Evolutionary conservation across 2,797 vertebrate genomes (phyloP).

Genomic region (Hydrocynus forskahlii): DNA sequence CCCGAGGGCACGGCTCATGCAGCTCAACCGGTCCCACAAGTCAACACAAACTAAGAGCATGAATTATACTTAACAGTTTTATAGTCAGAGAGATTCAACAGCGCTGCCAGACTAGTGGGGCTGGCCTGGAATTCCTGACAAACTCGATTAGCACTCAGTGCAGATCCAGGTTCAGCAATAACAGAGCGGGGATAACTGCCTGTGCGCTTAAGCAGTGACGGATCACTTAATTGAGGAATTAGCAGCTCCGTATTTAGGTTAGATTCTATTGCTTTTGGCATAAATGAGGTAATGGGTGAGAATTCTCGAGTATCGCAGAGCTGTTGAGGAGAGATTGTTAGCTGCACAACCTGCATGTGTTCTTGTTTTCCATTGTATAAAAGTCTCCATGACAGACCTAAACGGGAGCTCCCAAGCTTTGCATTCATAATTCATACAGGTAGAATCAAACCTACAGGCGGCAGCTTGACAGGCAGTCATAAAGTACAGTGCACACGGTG

Average conservation of each 20-base stretch:
- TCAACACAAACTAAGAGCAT: slow-evolving; percentile 13
- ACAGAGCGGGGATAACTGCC: not conserved
- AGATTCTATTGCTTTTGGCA: slow-evolving; percentile 3
- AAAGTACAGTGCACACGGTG: not conserved
- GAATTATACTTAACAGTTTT: slow-evolving; percentile 47
- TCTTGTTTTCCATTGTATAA: not conserved
- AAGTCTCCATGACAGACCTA: not conserved
- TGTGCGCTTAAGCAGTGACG: not conserved
- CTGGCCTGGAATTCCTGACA: slow-evolving; percentile 58
- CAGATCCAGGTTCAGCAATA: slow-evolving; percentile 7
- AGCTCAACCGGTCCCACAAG: slow-evolving; percentile 40
- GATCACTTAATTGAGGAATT: slow-evolving; percentile 8
- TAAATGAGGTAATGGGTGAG: slow-evolving; percentile 1
- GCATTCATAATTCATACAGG: not conserved
- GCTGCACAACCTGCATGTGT: not conserved
- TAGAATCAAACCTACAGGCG: not conserved
- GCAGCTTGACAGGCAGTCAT: slow-evolving; percentile 5
- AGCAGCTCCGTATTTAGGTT: slow-evolving; percentile 3
- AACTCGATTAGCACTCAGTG: slow-evolving; percentile 60
- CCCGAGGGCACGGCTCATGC: slow-evolving; percentile 22
- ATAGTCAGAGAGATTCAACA: slow-evolving; percentile 53
- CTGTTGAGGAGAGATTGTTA: not conserved
- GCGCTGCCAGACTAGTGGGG: slow-evolving; percentile 45
- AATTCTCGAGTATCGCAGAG: not conserved
- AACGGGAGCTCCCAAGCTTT: not conserved